Base-by-base conservation (phyloP, 2,797 vertebrate genomes). In the Lepidocolaptes lacrymiger region DNA sequence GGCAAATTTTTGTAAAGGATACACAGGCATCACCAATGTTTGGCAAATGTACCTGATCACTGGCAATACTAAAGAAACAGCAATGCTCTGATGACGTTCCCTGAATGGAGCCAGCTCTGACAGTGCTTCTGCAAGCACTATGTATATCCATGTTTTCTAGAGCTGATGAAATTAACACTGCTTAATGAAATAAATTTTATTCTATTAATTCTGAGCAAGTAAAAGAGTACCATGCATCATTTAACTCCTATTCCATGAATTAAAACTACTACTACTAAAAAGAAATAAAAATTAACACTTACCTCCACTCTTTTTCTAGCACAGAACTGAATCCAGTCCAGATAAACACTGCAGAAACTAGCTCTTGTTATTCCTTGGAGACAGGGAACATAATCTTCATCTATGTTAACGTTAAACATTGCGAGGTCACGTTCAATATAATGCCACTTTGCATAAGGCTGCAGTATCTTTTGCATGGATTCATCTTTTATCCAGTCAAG, bases 311-410 rank as follows among this genome's bases (percentile, higher is more conserved):
- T 98, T 96, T 99, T 99, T 90, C 96, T 98, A 10, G 98, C 98
- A 49, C 99, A 99, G 97, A 98, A 98, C 93, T 99, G 99, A 97
- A 99, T 99, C 99, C 99, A 99, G 93, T 99, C 99, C 87, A 99
- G 98, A 96, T 99, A 99, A 94, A 99, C 98, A 7, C 98, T 99
- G 94, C 99, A 99, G 97, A 99, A 99, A 96, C 99, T 99, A 95
- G 99, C 99, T 11, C 99, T 98, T 3, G 99, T 99, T 95, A 99
- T 98, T 7, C 99, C 99, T 97, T 99, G 99, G 85, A 99, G 98
- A 91, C 99, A 99, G 0, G 99, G 99, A 55, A 99, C 99, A 10
- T 99, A 99, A 97, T 99, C 99, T 51, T 99, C 99, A 17, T 99
- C 99, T 44, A 98, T 99, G 97, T 99, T 99, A 67, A 99, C 98